Evolutionary conservation across 2,888 invertebrate genomes (phyloP), one percentile per base, ranked within the genome.

Genomic region (Pherbina coryleti): DNA sequence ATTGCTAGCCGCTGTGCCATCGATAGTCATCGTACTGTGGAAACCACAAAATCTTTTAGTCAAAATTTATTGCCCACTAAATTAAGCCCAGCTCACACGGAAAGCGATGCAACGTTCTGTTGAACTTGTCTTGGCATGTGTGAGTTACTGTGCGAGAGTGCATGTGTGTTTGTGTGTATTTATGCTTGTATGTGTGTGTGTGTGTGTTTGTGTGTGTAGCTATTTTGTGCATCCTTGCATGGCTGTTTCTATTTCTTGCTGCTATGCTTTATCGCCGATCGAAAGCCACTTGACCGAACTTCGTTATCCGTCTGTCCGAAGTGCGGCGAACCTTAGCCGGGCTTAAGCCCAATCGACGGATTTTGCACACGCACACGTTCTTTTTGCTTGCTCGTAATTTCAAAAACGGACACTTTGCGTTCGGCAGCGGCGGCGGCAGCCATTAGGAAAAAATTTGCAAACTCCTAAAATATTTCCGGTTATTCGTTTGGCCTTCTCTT

Each of bases 41-140:
- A 66, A 66, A 74, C 74, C 74, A 64, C 74, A 74, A 74, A 74
- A 74, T 74, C 74, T 64, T 74, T 51, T 64, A 22, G 44, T 19
- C 53, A 64, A 53, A 74, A 74, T 64, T 74, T 74, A 64, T 64
- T 53, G 31, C 51, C 53, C 74, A 64, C 66, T 74, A 51, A 74
- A 66, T 64, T 57, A 64, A 64, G 64, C 53, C 53, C 64, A 31
- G 37, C 31, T 44, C 22, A 22, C 25, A 11, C 14, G 17, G 34
- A 3, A 25, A 8, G 7, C 9, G 69, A 4, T 8, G 11, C 51
- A 37, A 51, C 11, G 28, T 37, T 9, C 14, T 51, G 25, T 3
- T 7, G 57, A 22, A 31, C 9, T n/a, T 34, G 55, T 25, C 17
- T 14, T 53, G 19, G 31, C 14, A 17, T n/a, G 25, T 17, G 34